phyloP scores from a whole-genome alignment of 2,113 vertebrate genomes.

The Bubalus kerabau region DNA sequence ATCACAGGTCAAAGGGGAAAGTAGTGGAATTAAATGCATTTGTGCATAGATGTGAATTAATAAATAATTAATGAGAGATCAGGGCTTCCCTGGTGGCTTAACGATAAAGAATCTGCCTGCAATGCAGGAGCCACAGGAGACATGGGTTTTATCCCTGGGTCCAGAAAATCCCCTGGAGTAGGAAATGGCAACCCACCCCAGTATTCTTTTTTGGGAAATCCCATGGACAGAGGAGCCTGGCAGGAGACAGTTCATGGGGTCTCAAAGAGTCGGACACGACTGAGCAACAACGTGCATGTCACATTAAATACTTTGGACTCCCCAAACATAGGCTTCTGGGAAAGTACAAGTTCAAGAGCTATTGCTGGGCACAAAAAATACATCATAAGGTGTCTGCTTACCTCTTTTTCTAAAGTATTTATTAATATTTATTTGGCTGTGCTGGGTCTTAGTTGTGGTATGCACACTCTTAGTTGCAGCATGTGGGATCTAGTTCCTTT shows the following conservation, averaged over 20 bases:
- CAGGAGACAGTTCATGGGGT: background rate
- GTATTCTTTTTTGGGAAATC: background rate
- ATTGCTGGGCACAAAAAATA: background rate
- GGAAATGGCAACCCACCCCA: background rate
- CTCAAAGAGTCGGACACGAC: rapidly evolving
- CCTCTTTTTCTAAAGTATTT: background rate
- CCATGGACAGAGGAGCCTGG: background rate
- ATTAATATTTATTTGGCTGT: background rate
- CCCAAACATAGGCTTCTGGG: background rate
- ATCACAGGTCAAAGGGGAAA: background rate
- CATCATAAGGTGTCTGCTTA: background rate
- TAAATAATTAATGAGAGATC: background rate
- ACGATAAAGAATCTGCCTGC: background rate
- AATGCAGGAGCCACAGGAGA: background rate
- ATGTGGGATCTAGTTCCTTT: background rate
- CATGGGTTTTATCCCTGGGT: background rate
- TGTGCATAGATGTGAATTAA: background rate
- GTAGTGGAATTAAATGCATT: background rate
- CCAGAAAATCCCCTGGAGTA: background rate
- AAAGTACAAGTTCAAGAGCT: background rate
- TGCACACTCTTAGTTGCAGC: background rate
- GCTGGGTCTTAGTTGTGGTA: background rate
- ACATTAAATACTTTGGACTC: background rate
- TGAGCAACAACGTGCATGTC: background rate
- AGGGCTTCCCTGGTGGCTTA: background rate